Evolutionary conservation across 2,113 vertebrate genomes (phyloP), one percentile per base, ranked within the genome.

Genomic region (Meles meles): DNA sequence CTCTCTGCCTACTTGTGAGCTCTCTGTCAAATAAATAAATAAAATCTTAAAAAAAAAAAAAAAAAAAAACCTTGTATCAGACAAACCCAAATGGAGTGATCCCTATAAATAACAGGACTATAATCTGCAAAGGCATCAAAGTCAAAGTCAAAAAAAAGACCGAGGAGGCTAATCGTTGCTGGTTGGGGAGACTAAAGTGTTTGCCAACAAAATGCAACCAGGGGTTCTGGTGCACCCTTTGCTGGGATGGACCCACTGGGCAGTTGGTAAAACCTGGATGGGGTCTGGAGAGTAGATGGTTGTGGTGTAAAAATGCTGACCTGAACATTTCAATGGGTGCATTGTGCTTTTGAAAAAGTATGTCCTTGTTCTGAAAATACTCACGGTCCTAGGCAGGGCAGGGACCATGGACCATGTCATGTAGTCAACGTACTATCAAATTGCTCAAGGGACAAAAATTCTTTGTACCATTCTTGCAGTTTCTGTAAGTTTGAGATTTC

Each of bases 341-440:
- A 12, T 52, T 87, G 15, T 39, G n/a, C 13, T 81, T 85, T 65
- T 87, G 25, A 52, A 42, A 61, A 92, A 96, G 65, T 71, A 61
- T 27, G 11, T 82, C 5, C 44, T 80, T 88, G 52, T 11, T 76
- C 82, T 55, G 21, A 39, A 95, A 82, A 85, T 15, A 72, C 0
- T 15, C 11, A 34, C 9, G 34, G 5, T 63, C 1, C 7, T 69
- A 34, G 17, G 5, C n/a, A 49, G 12, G 25, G 18, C 27, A 18
- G 4, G 12, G 23, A 37, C 3, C 25, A 0, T 18, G 11, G 10
- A 42, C 8, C 67, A 5, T n/a, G 21, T 11, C 67, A 3, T 39
- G 17, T 11, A 49, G 14, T 83, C 34, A 77, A 61, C 10, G 82
- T 83, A 71, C 15, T 29, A 83, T 59, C 74, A 25, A n/a, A 31